These are phyloP conservation scores for Saimiri boliviensis DNA, from an alignment of 2,113 vertebrate genomes.

Conservation along the genomic window DNA sequence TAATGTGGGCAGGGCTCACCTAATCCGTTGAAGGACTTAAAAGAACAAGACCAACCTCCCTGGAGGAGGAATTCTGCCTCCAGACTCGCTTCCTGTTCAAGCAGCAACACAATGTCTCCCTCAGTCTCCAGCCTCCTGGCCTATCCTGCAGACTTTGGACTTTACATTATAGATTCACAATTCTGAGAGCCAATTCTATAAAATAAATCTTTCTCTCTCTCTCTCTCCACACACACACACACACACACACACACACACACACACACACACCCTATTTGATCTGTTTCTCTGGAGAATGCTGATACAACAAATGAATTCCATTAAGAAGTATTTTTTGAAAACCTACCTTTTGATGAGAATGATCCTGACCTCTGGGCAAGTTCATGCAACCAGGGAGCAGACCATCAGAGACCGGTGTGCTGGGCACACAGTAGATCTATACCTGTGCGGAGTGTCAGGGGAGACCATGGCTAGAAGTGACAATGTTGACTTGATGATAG, in stretches of 20 bases:
- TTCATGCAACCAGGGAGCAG: not conserved
- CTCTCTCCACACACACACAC: fast-evolving
- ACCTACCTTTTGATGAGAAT: not conserved
- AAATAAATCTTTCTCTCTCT: not conserved
- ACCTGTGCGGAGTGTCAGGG: not conserved
- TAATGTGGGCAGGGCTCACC: not conserved
- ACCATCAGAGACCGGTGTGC: not conserved
- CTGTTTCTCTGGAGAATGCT: not conserved
- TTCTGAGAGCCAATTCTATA: not conserved
- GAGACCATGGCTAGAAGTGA: not conserved
- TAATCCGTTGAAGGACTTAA: not conserved
- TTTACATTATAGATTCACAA: not conserved
- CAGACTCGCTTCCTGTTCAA: not conserved
- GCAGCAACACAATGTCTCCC: fast-evolving
- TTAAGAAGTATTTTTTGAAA: not conserved
- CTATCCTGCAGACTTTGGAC: not conserved
- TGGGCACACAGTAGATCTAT: not conserved
- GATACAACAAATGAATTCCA: not conserved
- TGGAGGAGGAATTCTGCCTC: not conserved
- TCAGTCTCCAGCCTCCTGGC: not conserved
- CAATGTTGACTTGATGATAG: not conserved
- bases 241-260: not conserved
- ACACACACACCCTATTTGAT: not conserved
- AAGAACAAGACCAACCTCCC: not conserved
- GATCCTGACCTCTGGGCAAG: not conserved